Percentiles rank a stretch among this genome's conserved stretches.
Evolutionary conservation across 2,797 vertebrate genomes (phyloP).

Genomic region (Columba guinea): DNA sequence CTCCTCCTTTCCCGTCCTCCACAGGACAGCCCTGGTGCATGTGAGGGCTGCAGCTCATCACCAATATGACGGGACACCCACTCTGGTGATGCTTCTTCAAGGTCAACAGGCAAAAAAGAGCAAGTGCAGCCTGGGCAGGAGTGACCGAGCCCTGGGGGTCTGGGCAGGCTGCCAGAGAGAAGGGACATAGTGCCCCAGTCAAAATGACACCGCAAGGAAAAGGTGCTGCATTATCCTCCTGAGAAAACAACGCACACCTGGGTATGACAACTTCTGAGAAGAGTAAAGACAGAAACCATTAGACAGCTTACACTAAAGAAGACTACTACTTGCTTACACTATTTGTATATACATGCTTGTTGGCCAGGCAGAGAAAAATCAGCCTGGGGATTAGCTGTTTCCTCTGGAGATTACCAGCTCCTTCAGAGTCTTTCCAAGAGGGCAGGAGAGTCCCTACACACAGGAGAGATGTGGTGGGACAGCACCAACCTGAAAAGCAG

Average conservation of each 20-base stretch:
- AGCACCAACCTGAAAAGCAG: neutral
- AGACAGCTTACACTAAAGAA: neutral
- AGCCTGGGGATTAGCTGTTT: neutral
- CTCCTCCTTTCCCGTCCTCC: neutral
- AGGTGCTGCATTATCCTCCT: neutral
- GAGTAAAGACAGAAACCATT: neutral
- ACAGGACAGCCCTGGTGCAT: rapidly evolving
- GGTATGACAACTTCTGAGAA: neutral
- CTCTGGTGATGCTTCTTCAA: neutral
- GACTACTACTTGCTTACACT: neutral
- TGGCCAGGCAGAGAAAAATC: neutral
- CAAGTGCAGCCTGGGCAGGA: neutral
- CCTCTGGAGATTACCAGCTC: neutral
- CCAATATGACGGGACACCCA: rapidly evolving
- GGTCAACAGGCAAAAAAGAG: neutral
- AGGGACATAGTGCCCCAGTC: neutral
- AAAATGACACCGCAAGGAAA: neutral
- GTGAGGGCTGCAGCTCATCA: rapidly evolving
- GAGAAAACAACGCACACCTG: neutral
- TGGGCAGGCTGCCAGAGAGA: neutral
- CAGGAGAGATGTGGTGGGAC: neutral
- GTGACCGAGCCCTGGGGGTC: neutral
- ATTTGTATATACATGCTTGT: neutral
- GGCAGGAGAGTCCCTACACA: neutral
- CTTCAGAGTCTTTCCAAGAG: neutral